Conservation (phyloP, 2,888 invertebrate species). For the Fabriciana adippe region DNA sequence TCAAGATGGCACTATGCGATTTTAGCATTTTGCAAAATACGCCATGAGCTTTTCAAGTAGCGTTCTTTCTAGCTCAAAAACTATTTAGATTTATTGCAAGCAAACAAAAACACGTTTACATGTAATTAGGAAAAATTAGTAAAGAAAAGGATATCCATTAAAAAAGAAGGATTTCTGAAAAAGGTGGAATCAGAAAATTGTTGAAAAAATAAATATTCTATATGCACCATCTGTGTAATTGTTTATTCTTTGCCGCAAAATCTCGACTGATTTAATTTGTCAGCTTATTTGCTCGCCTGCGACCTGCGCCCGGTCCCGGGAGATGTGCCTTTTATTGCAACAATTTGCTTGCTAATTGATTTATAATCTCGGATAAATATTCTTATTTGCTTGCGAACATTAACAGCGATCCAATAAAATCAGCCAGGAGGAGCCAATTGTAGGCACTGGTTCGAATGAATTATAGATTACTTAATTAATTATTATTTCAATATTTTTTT, state of each 20-base stretch:
- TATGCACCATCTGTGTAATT: slow-evolving; percentile 6
- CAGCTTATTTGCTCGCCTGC: slow-evolving; percentile 24
- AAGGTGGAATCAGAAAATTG: neutral
- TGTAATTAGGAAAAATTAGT: too few relatives aligned
- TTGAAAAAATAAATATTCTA: neutral
- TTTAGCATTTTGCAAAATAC: too few relatives aligned
- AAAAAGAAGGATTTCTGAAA: neutral
- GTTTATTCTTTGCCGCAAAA: slow-evolving; percentile 25
- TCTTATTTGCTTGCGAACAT: neutral
- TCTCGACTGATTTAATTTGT: slow-evolving; percentile 34
- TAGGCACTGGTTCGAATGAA: too few relatives aligned
- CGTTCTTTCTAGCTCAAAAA: too few relatives aligned
- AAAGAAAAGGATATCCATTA: too few relatives aligned
- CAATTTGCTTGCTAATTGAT: slow-evolving; percentile 32
- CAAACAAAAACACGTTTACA: too few relatives aligned
- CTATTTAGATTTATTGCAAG: too few relatives aligned
- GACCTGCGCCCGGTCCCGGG: slow-evolving; percentile 11
- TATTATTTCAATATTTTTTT: too few relatives aligned
- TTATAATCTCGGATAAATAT: slow-evolving; percentile 26
- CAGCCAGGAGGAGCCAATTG: too few relatives aligned
- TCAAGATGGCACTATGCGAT: too few relatives aligned
- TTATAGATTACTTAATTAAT: too few relatives aligned
- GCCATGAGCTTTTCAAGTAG: too few relatives aligned
- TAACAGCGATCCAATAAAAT: neutral
- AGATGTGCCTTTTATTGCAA: slow-evolving; percentile 29